A percentile compares a stretch with the other conserved stretches of the same genome.
Conservation (phyloP, 1,140 invertebrate species). For the Pseudomyrmex dendroicus region DNA sequence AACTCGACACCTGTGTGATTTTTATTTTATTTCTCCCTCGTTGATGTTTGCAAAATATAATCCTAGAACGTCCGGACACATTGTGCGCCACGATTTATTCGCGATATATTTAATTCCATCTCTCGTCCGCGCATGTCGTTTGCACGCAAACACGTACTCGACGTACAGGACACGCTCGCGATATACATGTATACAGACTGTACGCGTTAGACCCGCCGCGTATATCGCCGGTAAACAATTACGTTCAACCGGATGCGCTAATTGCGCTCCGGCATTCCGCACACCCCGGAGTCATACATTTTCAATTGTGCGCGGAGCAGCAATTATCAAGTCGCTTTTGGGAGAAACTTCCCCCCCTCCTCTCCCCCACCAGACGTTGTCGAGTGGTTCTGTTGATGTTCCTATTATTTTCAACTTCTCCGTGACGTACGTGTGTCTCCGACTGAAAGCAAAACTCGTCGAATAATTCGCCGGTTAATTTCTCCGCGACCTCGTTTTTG, state of each 20-base stretch:
- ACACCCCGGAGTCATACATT: conserved; percentile 23
- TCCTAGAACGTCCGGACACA: neutral
- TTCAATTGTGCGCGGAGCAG: conserved; percentile 31
- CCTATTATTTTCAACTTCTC: neutral
- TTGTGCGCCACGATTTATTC: neutral
- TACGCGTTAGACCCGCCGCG: neutral
- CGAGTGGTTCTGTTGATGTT: neutral
- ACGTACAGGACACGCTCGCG: neutral
- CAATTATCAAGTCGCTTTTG: conserved; percentile 45
- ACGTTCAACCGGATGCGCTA: conserved; percentile 48
- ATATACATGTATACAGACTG: neutral
- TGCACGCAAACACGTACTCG: neutral
- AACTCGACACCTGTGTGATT: no score
- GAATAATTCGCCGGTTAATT: conserved; percentile 3
- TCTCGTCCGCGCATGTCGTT: neutral
- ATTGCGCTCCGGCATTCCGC: conserved; percentile 53
- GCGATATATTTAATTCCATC: conserved; percentile 13
- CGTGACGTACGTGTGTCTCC: conserved; percentile 2
- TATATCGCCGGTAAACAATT: conserved; percentile 48
- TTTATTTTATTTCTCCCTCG: no score
- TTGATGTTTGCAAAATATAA: neutral
- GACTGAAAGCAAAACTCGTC: neutral
- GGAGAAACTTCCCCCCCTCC: neutral
- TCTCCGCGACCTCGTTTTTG: neutral
- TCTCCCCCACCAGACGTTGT: neutral